Evolutionary conservation across 30 jellyfish, hydroid and myxozoan species (phyloP), one percentile per base, ranked within the genome.

Genomic region (Hydractinia symbiolongicarpus): DNA sequence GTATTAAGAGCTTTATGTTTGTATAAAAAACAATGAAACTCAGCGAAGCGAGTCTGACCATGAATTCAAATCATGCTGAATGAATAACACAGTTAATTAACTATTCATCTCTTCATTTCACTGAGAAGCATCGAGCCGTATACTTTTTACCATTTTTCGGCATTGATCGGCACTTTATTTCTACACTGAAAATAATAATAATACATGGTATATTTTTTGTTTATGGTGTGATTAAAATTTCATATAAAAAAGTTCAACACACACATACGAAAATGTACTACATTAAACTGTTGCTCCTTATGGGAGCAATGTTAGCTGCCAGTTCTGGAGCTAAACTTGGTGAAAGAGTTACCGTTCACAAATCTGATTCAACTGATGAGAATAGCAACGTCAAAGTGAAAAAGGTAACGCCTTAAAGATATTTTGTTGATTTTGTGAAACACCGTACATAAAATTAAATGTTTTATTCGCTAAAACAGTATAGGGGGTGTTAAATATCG

Each of bases 291-390:
- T 61, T 81, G 94, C 94, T 88, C 94, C 94, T 88, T 20, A 14
- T 83, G 6, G 96, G 96, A 60, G 94, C 90, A 11, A 14, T 88
- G 76, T 76, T 69, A 58, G 83, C 68, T n/a, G 52, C 78, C 14
- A 86, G 79, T 40, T 66, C 68, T 6, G 96, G 94, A 10, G 56
- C 96, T 11, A 79, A 73, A 16, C 61, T 86, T 54, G 96, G 90
- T 49, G 94, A 83, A 56, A 69, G 80, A 55, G 83, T 88, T 55
- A 80, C 86, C 4, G 93, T 88, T 17, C 90, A 88, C 62, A 81
- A 69, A 60, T 64, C 74, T 44, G 83, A 61, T 4, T 30, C 44
- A 30, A 84, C 84, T 55, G 81, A 83, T 15, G 88, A 79, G 21
- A 66, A 20, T 58, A 71, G 86, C 50, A 86, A 77, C 78, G 90